Evolutionary conservation across 2,888 invertebrate genomes (phyloP).

Genomic region (Thera britannica): DNA sequence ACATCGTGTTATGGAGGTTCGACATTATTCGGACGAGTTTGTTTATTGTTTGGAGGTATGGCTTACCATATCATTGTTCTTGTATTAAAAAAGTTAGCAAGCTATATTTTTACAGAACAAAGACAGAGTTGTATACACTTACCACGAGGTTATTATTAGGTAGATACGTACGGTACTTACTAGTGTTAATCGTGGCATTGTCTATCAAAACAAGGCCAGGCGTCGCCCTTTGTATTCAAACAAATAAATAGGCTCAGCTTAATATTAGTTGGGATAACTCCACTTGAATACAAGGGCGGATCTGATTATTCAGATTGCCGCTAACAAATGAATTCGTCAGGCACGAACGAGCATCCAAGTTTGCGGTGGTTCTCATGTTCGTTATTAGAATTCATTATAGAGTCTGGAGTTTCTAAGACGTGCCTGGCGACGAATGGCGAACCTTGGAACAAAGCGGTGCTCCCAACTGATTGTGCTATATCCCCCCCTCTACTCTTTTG

Average conservation of each 20-base stretch:
- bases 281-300: conserved; percentile 37
- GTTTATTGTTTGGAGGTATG: conserved; percentile 2
- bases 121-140: too few relatives aligned
- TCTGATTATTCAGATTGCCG: conserved; percentile 46
- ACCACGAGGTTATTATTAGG: too few relatives aligned
- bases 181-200: conserved; percentile 4
- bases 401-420: conserved; percentile 43
- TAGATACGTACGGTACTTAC: not conserved
- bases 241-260: conserved; percentile 34
- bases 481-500: conserved; percentile 28
- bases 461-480: conserved; percentile 46
- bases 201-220: conserved; percentile 4
- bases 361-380: conserved; percentile 34
- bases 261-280: conserved; percentile 42
- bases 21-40: conserved; percentile 26
- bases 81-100: too few relatives aligned
- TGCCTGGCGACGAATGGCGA: conserved; percentile 43
- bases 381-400: conserved; percentile 51
- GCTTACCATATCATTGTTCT: too few relatives aligned
- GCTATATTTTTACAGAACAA: too few relatives aligned
- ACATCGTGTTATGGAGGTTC: conserved; percentile 17
- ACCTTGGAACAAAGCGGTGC: conserved; percentile 53
- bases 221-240: conserved; percentile 15
- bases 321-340: conserved; percentile 45
- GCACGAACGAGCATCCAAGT: conserved; percentile 45